These are phyloP conservation scores for Danio albolineatus DNA, from an alignment of 2,797 vertebrate species.

Conservation along the genomic window DNA sequence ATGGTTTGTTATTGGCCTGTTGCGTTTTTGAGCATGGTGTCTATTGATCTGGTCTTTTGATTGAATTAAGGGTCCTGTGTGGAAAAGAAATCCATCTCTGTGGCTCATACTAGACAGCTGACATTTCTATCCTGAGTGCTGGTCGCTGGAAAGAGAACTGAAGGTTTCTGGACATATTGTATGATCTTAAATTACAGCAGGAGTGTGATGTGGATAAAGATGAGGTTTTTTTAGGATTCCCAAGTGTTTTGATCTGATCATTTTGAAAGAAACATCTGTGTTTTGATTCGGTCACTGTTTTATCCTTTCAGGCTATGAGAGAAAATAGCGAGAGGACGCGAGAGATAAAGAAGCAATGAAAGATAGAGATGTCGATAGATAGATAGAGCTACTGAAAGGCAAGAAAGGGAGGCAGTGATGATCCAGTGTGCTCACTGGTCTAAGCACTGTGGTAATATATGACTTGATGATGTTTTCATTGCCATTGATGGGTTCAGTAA, in stretches of 20 bases:
- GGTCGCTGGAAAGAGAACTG: slow-evolving; percentile 64
- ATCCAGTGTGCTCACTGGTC: not conserved
- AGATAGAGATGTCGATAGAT: slow-evolving; percentile 17
- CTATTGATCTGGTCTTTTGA: slow-evolving; percentile 64
- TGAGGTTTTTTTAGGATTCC: slow-evolving; percentile 25
- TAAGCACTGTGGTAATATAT: slow-evolving; percentile 39
- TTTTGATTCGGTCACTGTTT: not conserved
- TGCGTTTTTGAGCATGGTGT: slow-evolving; percentile 41
- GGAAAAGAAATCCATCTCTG: slow-evolving; percentile 73
- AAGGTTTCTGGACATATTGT: not conserved
- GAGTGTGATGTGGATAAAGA: slow-evolving; percentile 1
- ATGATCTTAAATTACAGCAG: not conserved
- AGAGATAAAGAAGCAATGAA: slow-evolving; percentile 3
- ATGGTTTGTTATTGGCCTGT: slow-evolving; percentile 54
- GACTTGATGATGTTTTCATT: slow-evolving; percentile 50
- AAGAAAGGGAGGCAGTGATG: slow-evolving; percentile 17
- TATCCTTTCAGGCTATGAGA: not conserved
- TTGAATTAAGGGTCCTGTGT: slow-evolving; percentile 74
- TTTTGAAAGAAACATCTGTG: not conserved
- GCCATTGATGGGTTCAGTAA: slow-evolving; percentile 46
- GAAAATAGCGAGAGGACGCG: not conserved
- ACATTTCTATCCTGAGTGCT: slow-evolving; percentile 75
- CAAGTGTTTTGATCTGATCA: not conserved
- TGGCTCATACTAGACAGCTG: slow-evolving; percentile 76
- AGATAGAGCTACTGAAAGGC: not conserved